phyloP scores from a whole-genome alignment of 2,113 vertebrate genomes.

The Cottus gobio region DNA sequence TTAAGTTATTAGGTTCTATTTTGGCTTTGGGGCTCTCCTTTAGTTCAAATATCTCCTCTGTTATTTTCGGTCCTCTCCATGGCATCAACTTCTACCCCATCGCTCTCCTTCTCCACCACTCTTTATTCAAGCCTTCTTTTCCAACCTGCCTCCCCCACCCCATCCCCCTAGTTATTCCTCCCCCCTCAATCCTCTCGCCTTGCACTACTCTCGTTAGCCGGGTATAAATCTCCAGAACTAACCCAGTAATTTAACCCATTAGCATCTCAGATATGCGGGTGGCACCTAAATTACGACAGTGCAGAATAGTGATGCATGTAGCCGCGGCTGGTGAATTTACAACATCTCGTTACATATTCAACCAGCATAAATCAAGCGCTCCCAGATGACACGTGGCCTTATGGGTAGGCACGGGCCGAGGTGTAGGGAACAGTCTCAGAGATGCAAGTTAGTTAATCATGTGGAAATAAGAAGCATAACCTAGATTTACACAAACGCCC shows the following conservation, averaged over 20 bases:
- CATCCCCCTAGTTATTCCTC: conserved; percentile 42
- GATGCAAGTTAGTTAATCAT: conserved; percentile 79
- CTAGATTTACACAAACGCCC: conserved; percentile 87
- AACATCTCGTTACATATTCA: conserved; percentile 94
- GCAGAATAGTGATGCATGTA: conserved; percentile 76
- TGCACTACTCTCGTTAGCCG: conserved; percentile 69
- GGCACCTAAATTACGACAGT: conserved; percentile 85
- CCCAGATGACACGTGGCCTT: conserved; percentile 89
- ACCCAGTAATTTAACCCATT: conserved; percentile 90
- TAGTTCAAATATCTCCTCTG: neutral
- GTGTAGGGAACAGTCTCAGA: conserved; percentile 62
- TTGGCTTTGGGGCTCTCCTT: neutral
- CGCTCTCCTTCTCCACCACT: neutral
- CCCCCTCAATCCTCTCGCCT: conserved; percentile 33
- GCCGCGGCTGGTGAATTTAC: conserved; percentile 91
- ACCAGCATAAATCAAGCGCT: conserved; percentile 91
- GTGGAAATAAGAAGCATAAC: conserved; percentile 81
- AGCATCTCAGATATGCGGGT: conserved; percentile 87
- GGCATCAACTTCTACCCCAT: conserved; percentile 19
- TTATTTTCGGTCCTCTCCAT: neutral
- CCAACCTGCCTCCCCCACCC: conserved; percentile 7
- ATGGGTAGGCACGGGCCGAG: conserved; percentile 87
- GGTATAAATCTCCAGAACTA: conserved; percentile 89
- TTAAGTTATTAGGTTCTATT: neutral
- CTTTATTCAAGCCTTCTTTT: conserved; percentile 36